These are phyloP conservation scores for Porites rus DNA, from an alignment of 92 coral and sea anemone genomes.

Conservation along the genomic window DNA sequence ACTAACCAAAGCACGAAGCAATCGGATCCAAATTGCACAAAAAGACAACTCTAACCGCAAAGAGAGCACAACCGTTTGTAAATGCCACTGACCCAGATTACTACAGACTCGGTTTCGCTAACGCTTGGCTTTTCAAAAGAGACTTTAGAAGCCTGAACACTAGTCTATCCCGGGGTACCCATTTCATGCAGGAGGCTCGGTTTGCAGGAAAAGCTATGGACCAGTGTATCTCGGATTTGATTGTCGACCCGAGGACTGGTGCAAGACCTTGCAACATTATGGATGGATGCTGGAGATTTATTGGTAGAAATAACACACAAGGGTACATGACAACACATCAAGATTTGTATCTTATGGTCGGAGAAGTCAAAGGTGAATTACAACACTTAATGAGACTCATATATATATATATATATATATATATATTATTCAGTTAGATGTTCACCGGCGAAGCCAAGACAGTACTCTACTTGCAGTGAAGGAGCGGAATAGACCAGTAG, in stretches of 20 bases:
- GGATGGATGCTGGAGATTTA: conserved; percentile 18
- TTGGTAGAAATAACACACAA: neutral
- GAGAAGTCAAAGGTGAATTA: conserved; percentile 16
- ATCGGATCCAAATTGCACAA: conserved; percentile 4
- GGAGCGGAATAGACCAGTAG: too few relatives aligned
- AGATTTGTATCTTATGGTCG: conserved; percentile 32
- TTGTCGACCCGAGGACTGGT: conserved; percentile 7
- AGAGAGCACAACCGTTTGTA: too few relatives aligned
- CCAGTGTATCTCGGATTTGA: conserved; percentile 26
- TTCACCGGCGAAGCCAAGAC: too few relatives aligned
- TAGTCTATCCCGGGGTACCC: neutral
- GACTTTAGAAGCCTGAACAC: conserved; percentile 22
- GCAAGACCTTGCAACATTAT: conserved; percentile 14
- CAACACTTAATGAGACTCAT: too few relatives aligned
- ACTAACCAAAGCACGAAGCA: neutral
- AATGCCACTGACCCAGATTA: conserved; percentile 30
- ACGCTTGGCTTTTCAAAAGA: conserved; percentile 9
- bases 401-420: too few relatives aligned
- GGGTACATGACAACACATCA: conserved; percentile 34
- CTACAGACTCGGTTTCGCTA: conserved; percentile 27
- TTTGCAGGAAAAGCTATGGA: conserved; percentile 5
- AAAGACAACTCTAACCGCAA: too few relatives aligned
- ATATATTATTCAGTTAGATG: too few relatives aligned
- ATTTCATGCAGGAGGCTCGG: too few relatives aligned
- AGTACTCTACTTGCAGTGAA: too few relatives aligned